Evolutionary conservation across 2,888 invertebrate species (phyloP).

Genomic region (Drosophila nigritarsus): DNA sequence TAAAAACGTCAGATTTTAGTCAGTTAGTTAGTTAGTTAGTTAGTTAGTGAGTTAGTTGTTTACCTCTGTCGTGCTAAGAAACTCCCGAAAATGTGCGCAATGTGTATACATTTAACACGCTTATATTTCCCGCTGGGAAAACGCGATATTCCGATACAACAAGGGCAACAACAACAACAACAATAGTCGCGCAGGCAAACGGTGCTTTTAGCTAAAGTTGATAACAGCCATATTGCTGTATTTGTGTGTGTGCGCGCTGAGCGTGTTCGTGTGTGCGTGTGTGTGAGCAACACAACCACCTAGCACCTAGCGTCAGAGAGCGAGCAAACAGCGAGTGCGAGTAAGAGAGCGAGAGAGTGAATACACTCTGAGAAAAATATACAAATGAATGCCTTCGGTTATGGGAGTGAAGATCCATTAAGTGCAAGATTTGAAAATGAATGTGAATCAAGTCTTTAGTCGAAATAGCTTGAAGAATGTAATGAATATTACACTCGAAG

Average conservation of each 20-base stretch:
- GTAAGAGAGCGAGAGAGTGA: conserved; percentile 36
- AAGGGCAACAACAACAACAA: conserved; percentile 23
- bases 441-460: neutral
- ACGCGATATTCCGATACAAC: conserved; percentile 30
- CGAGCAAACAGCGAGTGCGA: conserved; percentile 25
- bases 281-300: conserved; percentile 53
- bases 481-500: neutral
- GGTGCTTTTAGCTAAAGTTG: conserved; percentile 74
- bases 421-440: neutral
- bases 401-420: neutral
- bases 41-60: neutral
- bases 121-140: conserved; percentile 24
- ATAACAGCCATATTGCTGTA: conserved; percentile 73
- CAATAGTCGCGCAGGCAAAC: conserved; percentile 49
- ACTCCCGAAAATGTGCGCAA: no score
- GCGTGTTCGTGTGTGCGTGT: conserved; percentile 12
- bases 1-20: neutral
- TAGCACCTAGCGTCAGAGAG: conserved; percentile 55
- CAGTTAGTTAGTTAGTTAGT: no score
- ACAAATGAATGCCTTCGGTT: no score
- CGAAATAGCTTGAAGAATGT: neutral
- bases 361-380: conserved; percentile 41
- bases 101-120: neutral
- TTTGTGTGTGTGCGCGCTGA: conserved; percentile 48
- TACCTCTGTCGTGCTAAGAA: neutral